Percentiles rank a stretch among this genome's conserved stretches.
These are phyloP conservation scores for Thamnophis elegans DNA, from an alignment of 2,797 vertebrate species.

Conservation along the genomic window DNA sequence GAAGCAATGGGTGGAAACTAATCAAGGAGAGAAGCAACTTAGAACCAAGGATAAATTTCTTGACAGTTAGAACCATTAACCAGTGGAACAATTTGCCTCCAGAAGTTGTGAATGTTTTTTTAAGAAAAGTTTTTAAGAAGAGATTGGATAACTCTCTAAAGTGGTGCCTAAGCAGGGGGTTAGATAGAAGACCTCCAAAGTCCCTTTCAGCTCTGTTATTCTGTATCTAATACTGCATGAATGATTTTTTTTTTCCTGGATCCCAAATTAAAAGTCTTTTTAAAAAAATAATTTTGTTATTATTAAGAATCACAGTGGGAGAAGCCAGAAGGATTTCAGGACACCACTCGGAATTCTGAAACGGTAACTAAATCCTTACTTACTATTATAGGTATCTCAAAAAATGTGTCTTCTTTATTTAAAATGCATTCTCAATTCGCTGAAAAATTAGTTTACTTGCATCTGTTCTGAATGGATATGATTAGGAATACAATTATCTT, in stretches of 20 bases:
- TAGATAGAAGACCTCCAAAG: too few relatives aligned
- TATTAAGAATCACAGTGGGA: conserved; percentile 89
- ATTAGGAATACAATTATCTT: not conserved
- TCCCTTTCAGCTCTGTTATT: not conserved
- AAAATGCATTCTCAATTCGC: not conserved
- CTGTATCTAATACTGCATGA: not conserved
- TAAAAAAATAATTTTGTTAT: conserved; percentile 42
- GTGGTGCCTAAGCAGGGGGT: too few relatives aligned
- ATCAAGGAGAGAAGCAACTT: too few relatives aligned
- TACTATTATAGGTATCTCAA: not conserved
- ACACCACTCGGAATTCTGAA: conserved; percentile 62
- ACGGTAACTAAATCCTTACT: conserved; percentile 63
- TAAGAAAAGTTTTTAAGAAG: too few relatives aligned
- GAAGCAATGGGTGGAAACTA: too few relatives aligned
- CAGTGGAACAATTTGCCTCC: too few relatives aligned
- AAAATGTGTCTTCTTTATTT: not conserved
- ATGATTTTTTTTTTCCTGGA: conserved; percentile 7
- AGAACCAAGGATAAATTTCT: too few relatives aligned
- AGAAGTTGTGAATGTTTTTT: too few relatives aligned
- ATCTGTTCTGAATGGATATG: not conserved
- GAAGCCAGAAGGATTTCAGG: conserved; percentile 80
- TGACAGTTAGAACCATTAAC: too few relatives aligned
- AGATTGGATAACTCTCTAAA: too few relatives aligned
- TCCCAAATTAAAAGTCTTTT: conserved; percentile 29
- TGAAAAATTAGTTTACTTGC: not conserved